Evolutionary conservation across 2,797 vertebrate genomes (phyloP).

Genomic region (Acanthurus leucopareius): DNA sequence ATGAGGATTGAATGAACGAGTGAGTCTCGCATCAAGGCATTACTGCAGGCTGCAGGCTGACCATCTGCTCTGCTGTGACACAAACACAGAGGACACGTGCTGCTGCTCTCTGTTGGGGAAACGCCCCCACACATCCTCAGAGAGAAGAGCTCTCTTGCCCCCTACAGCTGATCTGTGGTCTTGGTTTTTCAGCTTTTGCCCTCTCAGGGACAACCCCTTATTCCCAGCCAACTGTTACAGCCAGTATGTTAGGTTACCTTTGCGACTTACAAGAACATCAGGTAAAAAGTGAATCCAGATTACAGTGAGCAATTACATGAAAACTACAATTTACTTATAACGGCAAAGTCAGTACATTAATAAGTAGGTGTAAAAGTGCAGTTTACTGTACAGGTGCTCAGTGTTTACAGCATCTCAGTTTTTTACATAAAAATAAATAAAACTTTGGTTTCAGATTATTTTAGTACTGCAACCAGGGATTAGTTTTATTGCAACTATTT

Average conservation of each 20-base stretch:
- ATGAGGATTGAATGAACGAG: constrained; percentile 72
- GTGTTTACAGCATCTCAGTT: not conserved
- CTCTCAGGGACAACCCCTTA: constrained; percentile 34
- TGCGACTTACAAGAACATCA: not conserved
- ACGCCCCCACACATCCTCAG: constrained; percentile 69
- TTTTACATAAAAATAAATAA: not conserved
- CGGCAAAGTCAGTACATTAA: not conserved
- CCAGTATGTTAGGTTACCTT: not conserved
- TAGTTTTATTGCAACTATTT: no score
- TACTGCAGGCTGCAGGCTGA: constrained; percentile 74
- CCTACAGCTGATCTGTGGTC: constrained; percentile 62
- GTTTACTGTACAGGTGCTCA: not conserved
- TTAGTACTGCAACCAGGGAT: no score
- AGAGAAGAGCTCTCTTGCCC: constrained; percentile 51
- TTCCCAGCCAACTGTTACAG: constrained; percentile 41
- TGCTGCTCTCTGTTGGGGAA: constrained; percentile 59
- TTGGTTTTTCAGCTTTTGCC: constrained; percentile 39
- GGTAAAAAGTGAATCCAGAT: not conserved
- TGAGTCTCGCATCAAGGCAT: constrained; percentile 74
- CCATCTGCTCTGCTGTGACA: constrained; percentile 84
- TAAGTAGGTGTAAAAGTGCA: not conserved
- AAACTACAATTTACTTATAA: not conserved
- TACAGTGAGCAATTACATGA: not conserved
- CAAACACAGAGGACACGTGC: constrained; percentile 80
- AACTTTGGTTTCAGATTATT: not conserved